These are phyloP conservation scores for Speoplatyrhinus poulsoni DNA, from an alignment of 2,113 vertebrate species.

Conservation along the genomic window DNA sequence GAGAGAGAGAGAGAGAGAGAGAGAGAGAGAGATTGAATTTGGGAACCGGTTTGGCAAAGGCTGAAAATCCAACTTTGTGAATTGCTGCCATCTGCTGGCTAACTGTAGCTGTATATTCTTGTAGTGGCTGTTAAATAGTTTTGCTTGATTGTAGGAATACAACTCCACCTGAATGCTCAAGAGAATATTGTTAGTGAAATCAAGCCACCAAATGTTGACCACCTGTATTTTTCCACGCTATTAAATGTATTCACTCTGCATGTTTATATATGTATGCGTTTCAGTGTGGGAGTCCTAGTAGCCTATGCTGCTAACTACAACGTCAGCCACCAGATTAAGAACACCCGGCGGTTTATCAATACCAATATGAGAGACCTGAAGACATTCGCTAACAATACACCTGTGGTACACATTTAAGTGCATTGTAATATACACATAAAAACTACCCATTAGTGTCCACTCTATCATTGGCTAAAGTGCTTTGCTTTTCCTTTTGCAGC, in stretches of 20 bases:
- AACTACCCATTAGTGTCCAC: not conserved
- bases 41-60: not conserved
- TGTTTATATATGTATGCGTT: conserved; percentile 30
- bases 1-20: not conserved
- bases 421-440: not conserved
- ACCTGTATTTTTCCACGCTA: no score
- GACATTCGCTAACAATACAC: conserved; percentile 82
- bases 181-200: no score
- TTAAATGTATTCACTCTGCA: not conserved
- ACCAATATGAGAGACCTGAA: conserved; percentile 91
- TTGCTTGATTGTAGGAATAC: not conserved
- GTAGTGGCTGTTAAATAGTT: not conserved
- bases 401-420: conserved; percentile 74
- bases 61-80: not conserved
- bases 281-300: conserved; percentile 84
- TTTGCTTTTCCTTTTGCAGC: conserved; percentile 73
- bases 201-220: no score
- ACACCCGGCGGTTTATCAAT: conserved; percentile 80
- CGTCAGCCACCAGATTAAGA: conserved; percentile 79
- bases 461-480: not conserved
- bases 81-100: conserved; percentile 49
- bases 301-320: conserved; percentile 89
- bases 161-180: not conserved
- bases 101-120: not conserved
- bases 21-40: not conserved